Percentiles rank a stretch among this genome's conserved stretches.
These are phyloP conservation scores for Coryphaenoides rupestris DNA, from an alignment of 2,113 vertebrate genomes.

Conservation along the genomic window DNA sequence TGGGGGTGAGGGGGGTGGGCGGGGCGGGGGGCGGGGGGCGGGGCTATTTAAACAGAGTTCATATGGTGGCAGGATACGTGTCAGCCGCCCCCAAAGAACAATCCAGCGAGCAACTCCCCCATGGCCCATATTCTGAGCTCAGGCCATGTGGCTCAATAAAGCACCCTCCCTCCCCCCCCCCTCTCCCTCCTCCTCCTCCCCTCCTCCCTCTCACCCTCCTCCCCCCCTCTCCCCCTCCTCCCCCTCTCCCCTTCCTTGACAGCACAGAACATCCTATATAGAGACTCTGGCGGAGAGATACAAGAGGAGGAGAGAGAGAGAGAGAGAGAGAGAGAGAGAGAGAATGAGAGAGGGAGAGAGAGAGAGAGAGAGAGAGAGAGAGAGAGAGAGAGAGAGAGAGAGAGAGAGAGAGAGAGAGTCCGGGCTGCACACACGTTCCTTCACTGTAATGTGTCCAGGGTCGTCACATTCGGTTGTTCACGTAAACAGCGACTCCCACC, in stretches of 20 bases:
- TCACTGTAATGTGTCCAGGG: too few relatives aligned
- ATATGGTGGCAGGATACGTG: constrained; percentile 69
- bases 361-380: too few relatives aligned
- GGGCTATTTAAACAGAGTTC: constrained; percentile 82
- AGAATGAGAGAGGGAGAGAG: neutral
- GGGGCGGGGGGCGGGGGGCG: constrained; percentile 51
- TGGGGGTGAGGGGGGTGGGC: neutral
- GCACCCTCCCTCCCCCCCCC: constrained; percentile 72
- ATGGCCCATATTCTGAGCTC: constrained; percentile 77
- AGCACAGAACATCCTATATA: too few relatives aligned
- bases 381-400: too few relatives aligned
- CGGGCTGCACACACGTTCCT: too few relatives aligned
- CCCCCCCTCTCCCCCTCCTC: too few relatives aligned
- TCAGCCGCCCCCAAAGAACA: constrained; percentile 72
- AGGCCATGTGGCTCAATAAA: constrained; percentile 85
- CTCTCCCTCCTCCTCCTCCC: constrained; percentile 56
- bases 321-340: constrained; percentile 11
- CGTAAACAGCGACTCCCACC: too few relatives aligned
- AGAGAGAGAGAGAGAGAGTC: too few relatives aligned
- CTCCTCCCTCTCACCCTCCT: constrained; percentile 22
- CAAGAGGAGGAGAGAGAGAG: neutral
- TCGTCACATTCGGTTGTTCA: too few relatives aligned
- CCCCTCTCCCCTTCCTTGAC: too few relatives aligned
- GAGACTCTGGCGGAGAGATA: too few relatives aligned
- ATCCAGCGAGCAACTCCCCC: constrained; percentile 80